Evolutionary conservation across 2,113 vertebrate species (phyloP), one percentile per base, ranked within the genome.

Genomic region (Nothobranchius furzeri): DNA sequence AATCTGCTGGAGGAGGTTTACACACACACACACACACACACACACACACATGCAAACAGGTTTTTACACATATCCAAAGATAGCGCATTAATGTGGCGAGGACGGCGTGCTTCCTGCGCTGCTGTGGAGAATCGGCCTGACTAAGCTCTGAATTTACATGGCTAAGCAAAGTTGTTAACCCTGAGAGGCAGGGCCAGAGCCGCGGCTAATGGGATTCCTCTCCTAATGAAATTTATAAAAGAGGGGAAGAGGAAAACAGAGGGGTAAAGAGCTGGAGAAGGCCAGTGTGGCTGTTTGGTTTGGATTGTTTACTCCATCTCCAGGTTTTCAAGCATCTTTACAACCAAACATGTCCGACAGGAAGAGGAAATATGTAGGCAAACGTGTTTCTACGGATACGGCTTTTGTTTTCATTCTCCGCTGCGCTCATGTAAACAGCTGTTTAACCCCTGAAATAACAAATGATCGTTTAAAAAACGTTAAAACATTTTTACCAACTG

Each of bases 131-230:
- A 93, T 92, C 46, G 78, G 85, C 87, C 90, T 93, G 91, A 93
- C 91, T 93, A 93, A 93, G 89, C 92, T 90, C 78, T 80, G 89
- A 93, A 93, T 93, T 92, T 92, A 93, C 93, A 92, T 92, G 89
- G 91, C 85, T 90, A 91, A 92, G 90, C 90, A 91, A 91, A 92
- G 91, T 91, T 86, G 91, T 91, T 93, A 93, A 93, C 92, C 92
- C 86, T 74, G 85, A 78, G 86, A 88, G 85, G 86, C 75, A 82
- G 83, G 85, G 85, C 87, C 87, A 86, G 85, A 83, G 86, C 78
- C 83, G 73, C 69, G 81, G 85, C 87, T 91, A 92, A 93, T 92
- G 90, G 90, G 88, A 92, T 92, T 92, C 87, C 87, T 87, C 79
- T 78, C 78, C 89, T 92, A 92, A 93, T 92, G 89, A 92, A 92